phyloP scores from a whole-genome alignment of 53 echinoderm and acorn worm species.

The Patiria pectinifera region DNA sequence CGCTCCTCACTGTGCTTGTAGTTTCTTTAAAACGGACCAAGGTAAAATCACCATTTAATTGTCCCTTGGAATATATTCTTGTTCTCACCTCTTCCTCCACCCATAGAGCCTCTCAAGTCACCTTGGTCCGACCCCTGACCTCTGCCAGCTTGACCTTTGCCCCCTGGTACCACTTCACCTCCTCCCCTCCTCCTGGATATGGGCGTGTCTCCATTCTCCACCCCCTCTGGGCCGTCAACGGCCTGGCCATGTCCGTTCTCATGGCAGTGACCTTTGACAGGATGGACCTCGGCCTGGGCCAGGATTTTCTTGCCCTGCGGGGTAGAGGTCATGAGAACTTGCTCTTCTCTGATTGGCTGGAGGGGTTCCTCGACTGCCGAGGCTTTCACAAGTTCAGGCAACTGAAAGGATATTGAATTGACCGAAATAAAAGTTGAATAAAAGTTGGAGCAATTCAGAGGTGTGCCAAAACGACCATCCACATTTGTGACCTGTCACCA shows the following conservation, averaged over 20 bases:
- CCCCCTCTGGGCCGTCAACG: not conserved
- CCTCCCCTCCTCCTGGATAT: constrained; percentile 66
- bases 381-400: constrained; percentile 17
- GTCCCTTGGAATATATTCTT: not conserved
- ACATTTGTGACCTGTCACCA: no score
- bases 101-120: constrained; percentile 30
- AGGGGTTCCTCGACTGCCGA: constrained; percentile 37
- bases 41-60: no score
- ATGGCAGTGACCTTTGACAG: constrained; percentile 2
- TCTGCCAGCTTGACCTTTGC: constrained; percentile 67
- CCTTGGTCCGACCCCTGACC: constrained; percentile 44
- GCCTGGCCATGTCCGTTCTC: constrained; percentile 14
- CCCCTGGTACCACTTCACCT: constrained; percentile 66
- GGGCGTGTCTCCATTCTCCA: constrained; percentile 39
- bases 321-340: constrained; percentile 59
- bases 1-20: no score
- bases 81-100: constrained; percentile 39
- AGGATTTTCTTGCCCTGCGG: constrained; percentile 43
- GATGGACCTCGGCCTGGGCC: constrained; percentile 56
- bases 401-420: not conserved
- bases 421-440: not conserved
- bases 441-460: not conserved
- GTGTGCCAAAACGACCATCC: not conserved
- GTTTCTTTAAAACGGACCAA: no score
- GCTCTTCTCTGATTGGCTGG: constrained; percentile 33